These are phyloP conservation scores for Toxotes chatareus DNA, from an alignment of 2,113 vertebrate genomes.

Conservation along the genomic window DNA sequence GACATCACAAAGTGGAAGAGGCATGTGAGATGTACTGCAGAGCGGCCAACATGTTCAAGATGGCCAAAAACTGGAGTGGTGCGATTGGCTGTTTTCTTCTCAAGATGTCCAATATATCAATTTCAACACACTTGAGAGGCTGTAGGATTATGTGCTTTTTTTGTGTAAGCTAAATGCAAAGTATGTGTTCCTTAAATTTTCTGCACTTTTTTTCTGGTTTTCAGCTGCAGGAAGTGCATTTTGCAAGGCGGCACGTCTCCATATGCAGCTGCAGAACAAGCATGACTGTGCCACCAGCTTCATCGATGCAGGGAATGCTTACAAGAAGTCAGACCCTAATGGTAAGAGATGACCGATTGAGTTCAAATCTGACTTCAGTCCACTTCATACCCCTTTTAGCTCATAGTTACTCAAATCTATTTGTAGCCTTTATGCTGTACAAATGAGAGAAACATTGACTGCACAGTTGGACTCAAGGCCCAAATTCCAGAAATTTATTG, in stretches of 20 bases:
- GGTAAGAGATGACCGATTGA: constrained; percentile 80
- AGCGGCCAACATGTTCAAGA: constrained; percentile 99
- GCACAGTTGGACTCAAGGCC: too few species aligned
- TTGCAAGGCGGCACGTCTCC: constrained; percentile 95
- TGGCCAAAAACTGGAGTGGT: constrained; percentile 99
- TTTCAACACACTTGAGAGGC: constrained; percentile 15
- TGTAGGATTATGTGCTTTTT: constrained; percentile 13
- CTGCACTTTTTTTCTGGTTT: constrained; percentile 9
- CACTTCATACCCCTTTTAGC: background rate
- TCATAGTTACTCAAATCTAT: background rate
- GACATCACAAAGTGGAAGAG: constrained; percentile 95
- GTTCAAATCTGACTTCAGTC: background rate
- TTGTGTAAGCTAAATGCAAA: constrained; percentile 22
- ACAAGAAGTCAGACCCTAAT: constrained; percentile 96
- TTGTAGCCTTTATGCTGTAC: background rate
- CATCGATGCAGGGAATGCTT: constrained; percentile 96
- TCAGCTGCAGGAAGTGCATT: constrained; percentile 94
- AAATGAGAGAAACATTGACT: background rate
- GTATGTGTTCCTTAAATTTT: background rate
- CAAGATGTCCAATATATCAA: background rate
- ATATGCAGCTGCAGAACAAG: constrained; percentile 98
- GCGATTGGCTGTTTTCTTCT: constrained; percentile 49
- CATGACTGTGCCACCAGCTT: constrained; percentile 96
- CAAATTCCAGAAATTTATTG: background rate
- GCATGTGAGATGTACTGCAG: constrained; percentile 99